Conservation (phyloP, 1,140 invertebrate genomes). For the Drosophila busckii region DNA sequence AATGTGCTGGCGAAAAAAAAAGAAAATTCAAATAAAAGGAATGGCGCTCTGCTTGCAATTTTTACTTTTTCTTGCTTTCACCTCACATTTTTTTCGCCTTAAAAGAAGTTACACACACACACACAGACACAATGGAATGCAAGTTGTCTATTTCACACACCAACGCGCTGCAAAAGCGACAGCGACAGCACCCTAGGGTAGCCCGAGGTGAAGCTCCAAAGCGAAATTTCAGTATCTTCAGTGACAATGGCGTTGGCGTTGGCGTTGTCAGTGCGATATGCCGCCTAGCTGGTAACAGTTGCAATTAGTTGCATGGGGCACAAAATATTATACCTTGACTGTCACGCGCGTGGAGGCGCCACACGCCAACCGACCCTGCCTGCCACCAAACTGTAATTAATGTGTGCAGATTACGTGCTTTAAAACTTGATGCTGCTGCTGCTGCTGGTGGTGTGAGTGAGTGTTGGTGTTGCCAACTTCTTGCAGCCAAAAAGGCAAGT, state of each 20-base stretch:
- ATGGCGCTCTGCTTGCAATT: constrained; percentile 34
- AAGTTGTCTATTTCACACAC: constrained; percentile 69
- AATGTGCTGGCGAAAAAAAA: constrained; percentile 42
- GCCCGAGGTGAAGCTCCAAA: neutral
- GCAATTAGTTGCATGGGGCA: constrained; percentile 59
- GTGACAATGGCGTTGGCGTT: constrained; percentile 18
- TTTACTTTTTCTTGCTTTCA: constrained; percentile 21
- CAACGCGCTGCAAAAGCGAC: constrained; percentile 47
- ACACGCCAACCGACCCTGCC: neutral
- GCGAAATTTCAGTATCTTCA: constrained; percentile 4
- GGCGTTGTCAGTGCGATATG: constrained; percentile 52
- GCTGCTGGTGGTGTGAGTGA: too few relatives aligned
- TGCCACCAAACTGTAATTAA: constrained; percentile 47
- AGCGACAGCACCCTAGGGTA: constrained; percentile 13
- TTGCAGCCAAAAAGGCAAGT: too few relatives aligned
- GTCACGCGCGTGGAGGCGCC: too few relatives aligned
- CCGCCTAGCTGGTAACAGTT: constrained; percentile 51
- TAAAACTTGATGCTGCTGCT: constrained; percentile 37
- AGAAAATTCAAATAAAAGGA: constrained; percentile 32
- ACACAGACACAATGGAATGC: constrained; percentile 25
- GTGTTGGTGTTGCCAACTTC: too few relatives aligned
- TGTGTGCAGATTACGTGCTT: constrained; percentile 49
- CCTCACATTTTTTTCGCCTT: constrained; percentile 15
- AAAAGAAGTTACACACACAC: constrained; percentile 23
- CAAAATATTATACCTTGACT: constrained; percentile 46